Evolutionary conservation across 1,140 invertebrate genomes (phyloP).

Genomic region (Bradysia coprophila): DNA sequence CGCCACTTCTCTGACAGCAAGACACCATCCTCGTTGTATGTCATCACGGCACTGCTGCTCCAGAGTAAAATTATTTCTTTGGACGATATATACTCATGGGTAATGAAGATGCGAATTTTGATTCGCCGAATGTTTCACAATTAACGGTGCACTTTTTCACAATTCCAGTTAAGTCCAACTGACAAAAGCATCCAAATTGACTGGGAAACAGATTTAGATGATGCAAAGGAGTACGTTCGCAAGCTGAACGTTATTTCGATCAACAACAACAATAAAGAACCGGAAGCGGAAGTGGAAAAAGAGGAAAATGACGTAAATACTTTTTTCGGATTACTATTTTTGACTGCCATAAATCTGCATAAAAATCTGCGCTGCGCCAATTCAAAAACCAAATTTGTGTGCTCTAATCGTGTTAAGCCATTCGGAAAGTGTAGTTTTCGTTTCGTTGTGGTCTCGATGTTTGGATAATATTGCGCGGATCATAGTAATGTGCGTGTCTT

Average conservation of each 20-base stretch:
- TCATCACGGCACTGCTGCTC: constrained; percentile 73
- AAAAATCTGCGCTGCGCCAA: too few species aligned
- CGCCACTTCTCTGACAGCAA: constrained; percentile 48
- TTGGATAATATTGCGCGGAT: too few species aligned
- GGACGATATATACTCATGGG: constrained; percentile 82
- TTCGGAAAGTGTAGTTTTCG: too few species aligned
- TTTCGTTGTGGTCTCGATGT: too few species aligned
- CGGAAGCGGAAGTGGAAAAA: constrained; percentile 47
- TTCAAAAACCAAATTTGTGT: too few species aligned
- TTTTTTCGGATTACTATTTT: not conserved
- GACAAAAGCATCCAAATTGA: constrained; percentile 65
- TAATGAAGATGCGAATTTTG: constrained; percentile 35
- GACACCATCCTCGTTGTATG: constrained; percentile 69
- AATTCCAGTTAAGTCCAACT: constrained; percentile 55
- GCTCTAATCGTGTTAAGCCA: too few species aligned
- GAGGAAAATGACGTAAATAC: constrained; percentile 36
- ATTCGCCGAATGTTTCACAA: constrained; percentile 1
- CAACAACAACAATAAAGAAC: constrained; percentile 65
- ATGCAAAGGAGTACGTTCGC: constrained; percentile 72
- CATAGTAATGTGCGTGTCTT: too few species aligned
- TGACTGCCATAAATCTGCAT: too few species aligned
- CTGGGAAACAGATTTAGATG: constrained; percentile 62
- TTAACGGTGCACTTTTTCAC: constrained; percentile 3
- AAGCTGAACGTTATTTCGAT: constrained; percentile 71
- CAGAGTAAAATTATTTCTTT: constrained; percentile 73